Evolutionary conservation across 37 sponge, comb jelly and placozoan genomes (phyloP).

Genomic region (Haliclona indistincta): DNA sequence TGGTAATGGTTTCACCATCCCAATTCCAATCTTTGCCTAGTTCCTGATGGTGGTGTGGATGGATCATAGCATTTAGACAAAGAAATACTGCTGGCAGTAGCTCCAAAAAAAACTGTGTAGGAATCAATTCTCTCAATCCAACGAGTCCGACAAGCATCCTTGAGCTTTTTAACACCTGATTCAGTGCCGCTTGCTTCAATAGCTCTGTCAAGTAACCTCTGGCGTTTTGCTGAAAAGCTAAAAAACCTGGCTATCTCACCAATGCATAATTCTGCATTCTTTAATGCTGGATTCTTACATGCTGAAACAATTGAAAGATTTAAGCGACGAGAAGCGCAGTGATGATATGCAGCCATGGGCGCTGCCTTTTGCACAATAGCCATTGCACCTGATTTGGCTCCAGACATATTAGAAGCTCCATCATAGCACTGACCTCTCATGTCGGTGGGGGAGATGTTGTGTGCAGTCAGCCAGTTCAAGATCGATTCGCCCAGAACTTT

Average conservation of each 20-base stretch:
- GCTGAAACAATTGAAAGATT: slow-evolving; percentile 55
- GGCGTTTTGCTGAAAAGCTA: slow-evolving; percentile 51
- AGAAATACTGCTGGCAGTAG: slow-evolving; percentile 39
- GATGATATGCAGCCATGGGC: slow-evolving; percentile 41
- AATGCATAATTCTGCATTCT: slow-evolving; percentile 42
- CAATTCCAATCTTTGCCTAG: slow-evolving; percentile 58
- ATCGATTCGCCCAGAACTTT: slow-evolving; percentile 29
- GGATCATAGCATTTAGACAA: slow-evolving; percentile 49
- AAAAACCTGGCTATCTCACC: slow-evolving; percentile 54
- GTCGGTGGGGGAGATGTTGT: slow-evolving; percentile 19
- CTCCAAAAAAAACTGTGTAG: slow-evolving; percentile 52
- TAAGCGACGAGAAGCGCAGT: slow-evolving; percentile 55
- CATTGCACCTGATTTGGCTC: slow-evolving; percentile 39
- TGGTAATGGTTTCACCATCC: slow-evolving; percentile 62
- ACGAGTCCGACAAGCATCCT: slow-evolving; percentile 59
- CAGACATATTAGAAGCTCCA: slow-evolving; percentile 58
- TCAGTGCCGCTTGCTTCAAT: slow-evolving; percentile 10
- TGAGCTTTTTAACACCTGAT: slow-evolving; percentile 42
- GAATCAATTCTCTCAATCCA: slow-evolving; percentile 58
- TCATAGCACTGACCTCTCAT: slow-evolving; percentile 63
- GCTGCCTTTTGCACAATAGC: slow-evolving; percentile 43
- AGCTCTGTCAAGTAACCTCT: slow-evolving; percentile 36
- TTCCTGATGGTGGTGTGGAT: slow-evolving; percentile 20
- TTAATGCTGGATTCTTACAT: slow-evolving; percentile 39
- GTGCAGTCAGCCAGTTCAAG: slow-evolving; percentile 16